Conservation (phyloP, 2,113 vertebrate genomes). For the Scortum barcoo region DNA sequence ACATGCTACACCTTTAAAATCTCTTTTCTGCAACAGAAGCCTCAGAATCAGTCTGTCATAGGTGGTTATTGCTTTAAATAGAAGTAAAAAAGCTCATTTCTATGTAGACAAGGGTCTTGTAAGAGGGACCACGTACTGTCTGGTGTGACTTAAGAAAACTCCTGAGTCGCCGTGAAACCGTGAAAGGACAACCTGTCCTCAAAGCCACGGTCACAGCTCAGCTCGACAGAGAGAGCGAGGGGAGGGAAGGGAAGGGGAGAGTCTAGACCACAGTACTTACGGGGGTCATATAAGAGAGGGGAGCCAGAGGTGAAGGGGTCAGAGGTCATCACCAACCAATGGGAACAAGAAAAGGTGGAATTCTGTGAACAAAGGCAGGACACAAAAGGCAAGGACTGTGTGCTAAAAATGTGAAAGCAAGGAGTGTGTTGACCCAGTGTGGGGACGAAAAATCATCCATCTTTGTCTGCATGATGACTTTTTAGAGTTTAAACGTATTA, state of each 20-base stretch:
- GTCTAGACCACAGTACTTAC: slow-evolving; percentile 53
- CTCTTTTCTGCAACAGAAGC: background rate
- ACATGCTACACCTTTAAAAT: background rate
- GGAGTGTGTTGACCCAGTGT: background rate
- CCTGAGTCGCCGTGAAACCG: background rate
- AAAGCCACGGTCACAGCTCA: slow-evolving; percentile 40
- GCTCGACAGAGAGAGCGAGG: background rate
- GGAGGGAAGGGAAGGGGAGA: no score
- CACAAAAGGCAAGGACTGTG: background rate
- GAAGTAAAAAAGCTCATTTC: background rate
- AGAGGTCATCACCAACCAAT: slow-evolving; percentile 28
- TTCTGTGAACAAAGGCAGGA: slow-evolving; percentile 37
- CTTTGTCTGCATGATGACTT: background rate
- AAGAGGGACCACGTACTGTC: background rate
- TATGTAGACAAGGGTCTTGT: background rate
- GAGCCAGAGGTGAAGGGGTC: slow-evolving; percentile 58
- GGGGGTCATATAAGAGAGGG: slow-evolving; percentile 40
- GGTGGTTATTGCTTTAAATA: background rate
- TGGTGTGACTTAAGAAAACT: background rate
- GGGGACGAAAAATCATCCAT: background rate
- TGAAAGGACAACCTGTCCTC: background rate
- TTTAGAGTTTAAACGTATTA: background rate
- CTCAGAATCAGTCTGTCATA: background rate
- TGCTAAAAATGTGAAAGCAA: background rate
- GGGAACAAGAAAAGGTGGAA: slow-evolving; percentile 29